Base-by-base conservation (phyloP, 1,140 invertebrate species). In the Akabosia matsudoensis region DNA sequence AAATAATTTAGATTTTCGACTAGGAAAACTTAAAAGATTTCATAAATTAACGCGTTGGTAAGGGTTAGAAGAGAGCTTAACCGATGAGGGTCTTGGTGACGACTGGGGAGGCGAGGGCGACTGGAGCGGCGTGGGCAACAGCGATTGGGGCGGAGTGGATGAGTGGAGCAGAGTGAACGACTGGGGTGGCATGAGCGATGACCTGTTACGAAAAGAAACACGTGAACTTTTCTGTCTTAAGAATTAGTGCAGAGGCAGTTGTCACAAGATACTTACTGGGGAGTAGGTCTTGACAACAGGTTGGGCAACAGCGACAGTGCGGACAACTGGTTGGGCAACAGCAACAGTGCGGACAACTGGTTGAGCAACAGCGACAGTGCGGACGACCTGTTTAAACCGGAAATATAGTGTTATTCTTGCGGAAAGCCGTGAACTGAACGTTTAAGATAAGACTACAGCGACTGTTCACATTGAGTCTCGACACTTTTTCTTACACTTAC, bases 161-260 rank as follows among this genome's bases (percentile, higher is more conserved):
- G 28, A 56, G 18, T 34, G 75, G 75, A 24, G 26, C 75, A 67
- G 76, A 70, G 2, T 33, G 13, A 18, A 31, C 73, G 51, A 56
- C 51, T 14, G 26, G 45, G 18, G 51, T 52, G 18, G 18, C 37
- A 7, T 45, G 37, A 45, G 37, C 7, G 37, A 45, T n/a, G n/a
- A n/a, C n/a, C n/a, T n/a, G n/a, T n/a, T n/a, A n/a, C n/a, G n/a
- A n/a, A n/a, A n/a, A n/a, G n/a, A n/a, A n/a, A n/a, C n/a, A n/a
- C n/a, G n/a, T n/a, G n/a, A n/a, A n/a, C n/a, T n/a, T n/a, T n/a
- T n/a, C n/a, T n/a, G n/a, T n/a, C n/a, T n/a, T n/a, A n/a, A n/a
- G n/a, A n/a, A n/a, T n/a, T n/a, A n/a, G n/a, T n/a, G n/a, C n/a
- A n/a, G n/a, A n/a, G n/a, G n/a, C n/a, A n/a, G n/a, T n/a, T n/a